These are phyloP conservation scores for Coelopa frigida DNA, from an alignment of 1,140 invertebrate genomes.

Conservation along the genomic window DNA sequence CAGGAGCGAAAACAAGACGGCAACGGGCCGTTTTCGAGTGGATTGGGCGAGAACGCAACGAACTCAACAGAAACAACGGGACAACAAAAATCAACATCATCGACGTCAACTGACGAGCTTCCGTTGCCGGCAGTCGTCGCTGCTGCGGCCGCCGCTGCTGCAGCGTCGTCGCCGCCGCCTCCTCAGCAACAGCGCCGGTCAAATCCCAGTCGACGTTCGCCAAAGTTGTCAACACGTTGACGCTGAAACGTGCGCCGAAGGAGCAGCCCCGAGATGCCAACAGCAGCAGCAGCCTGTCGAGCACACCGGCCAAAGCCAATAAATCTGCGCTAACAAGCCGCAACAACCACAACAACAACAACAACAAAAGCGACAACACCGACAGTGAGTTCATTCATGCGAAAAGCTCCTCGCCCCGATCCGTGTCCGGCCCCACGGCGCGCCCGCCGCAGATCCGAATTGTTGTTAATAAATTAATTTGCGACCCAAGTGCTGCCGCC, in stretches of 20 bases:
- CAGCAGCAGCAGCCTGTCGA: no score
- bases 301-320: no score
- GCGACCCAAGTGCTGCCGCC: no score
- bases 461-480: no score
- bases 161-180: slow-evolving; percentile 13
- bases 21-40: no score
- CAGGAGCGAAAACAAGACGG: neutral
- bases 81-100: neutral
- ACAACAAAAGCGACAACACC: no score
- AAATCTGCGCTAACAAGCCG: neutral
- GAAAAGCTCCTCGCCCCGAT: no score
- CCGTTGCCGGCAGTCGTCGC: neutral
- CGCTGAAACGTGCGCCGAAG: no score
- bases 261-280: neutral
- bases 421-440: no score
- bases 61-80: neutral
- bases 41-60: neutral
- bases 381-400: no score
- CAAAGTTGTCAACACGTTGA: slow-evolving; percentile 38
- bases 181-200: slow-evolving; percentile 23
- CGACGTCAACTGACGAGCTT: neutral
- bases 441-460: no score
- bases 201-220: slow-evolving; percentile 35
- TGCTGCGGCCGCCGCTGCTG: slow-evolving; percentile 12
- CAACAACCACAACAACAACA: no score